phyloP scores from a whole-genome alignment of 2,797 vertebrate genomes.

The Mycteria americana region DNA sequence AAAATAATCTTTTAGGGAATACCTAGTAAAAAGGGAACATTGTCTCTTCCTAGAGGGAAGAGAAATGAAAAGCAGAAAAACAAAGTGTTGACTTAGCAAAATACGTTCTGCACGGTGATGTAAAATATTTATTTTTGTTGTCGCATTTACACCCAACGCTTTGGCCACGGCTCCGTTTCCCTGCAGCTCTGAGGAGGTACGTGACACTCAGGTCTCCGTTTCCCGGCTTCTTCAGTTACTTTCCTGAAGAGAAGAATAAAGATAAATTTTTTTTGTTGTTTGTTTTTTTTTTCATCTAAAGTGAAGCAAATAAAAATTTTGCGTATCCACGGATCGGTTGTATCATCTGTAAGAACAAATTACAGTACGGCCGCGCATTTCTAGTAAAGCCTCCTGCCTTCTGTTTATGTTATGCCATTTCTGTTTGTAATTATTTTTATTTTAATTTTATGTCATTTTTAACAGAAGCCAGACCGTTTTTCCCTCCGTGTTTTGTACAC shows the following conservation, averaged over 20 bases:
- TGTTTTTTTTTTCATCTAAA: background rate
- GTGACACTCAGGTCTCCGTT: background rate
- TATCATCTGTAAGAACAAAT: constrained; percentile 45
- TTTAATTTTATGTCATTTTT: constrained; percentile 80
- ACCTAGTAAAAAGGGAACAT: background rate
- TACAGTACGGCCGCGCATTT: background rate
- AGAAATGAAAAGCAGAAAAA: background rate
- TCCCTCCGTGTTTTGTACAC: constrained; percentile 75
- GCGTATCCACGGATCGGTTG: background rate
- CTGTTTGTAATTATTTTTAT: constrained; percentile 80
- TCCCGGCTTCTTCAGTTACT: background rate
- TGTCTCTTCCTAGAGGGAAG: background rate
- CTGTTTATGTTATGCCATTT: constrained; percentile 72
- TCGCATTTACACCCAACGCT: constrained; percentile 16
- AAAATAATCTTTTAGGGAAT: background rate
- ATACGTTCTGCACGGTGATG: background rate
- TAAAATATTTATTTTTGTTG: constrained; percentile 41
- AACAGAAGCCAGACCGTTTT: constrained; percentile 78
- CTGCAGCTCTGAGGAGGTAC: background rate
- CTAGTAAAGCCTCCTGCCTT: constrained; percentile 66
- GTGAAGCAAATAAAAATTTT: constrained; percentile 15
- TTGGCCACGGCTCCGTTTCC: background rate
- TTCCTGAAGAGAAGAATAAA: constrained; percentile 16
- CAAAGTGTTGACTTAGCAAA: background rate
- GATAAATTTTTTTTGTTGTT: background rate